These are phyloP conservation scores for Porites cylindrica DNA, from an alignment of 92 coral and sea anemone species.

Conservation along the genomic window DNA sequence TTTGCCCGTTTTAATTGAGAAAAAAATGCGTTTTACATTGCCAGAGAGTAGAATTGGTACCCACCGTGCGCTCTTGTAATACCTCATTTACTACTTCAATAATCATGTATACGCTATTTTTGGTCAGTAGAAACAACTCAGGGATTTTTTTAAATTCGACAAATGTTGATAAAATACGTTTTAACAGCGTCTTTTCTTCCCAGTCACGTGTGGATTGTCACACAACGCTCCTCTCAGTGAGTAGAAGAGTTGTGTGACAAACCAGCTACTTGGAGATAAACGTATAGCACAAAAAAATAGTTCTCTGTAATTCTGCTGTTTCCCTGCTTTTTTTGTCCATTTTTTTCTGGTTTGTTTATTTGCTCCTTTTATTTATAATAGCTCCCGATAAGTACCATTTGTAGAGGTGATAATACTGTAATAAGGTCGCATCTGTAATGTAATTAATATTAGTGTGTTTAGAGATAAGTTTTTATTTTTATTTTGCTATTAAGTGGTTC, in stretches of 20 bases:
- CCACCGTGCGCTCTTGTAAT: too few relatives aligned
- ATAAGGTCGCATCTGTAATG: constrained; percentile 28
- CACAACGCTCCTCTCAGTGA: background rate
- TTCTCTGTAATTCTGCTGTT: background rate
- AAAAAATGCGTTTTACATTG: too few relatives aligned
- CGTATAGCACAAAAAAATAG: background rate
- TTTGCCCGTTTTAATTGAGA: too few relatives aligned
- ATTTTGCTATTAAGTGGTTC: background rate
- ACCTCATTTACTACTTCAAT: too few relatives aligned
- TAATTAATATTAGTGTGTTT: background rate
- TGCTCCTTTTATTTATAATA: constrained; percentile 29
- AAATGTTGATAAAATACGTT: background rate
- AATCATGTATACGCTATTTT: background rate
- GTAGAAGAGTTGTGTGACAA: background rate
- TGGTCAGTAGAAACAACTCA: background rate
- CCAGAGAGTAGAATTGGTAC: too few relatives aligned
- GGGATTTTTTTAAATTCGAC: background rate
- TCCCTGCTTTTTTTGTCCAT: background rate
- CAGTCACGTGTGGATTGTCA: background rate
- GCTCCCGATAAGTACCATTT: background rate
- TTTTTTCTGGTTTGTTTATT: background rate
- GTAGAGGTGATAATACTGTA: constrained; percentile 8
- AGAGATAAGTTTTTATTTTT: background rate
- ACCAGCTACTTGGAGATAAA: too few relatives aligned
- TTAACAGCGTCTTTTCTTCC: too few relatives aligned